Conservation (phyloP, 2,888 invertebrate species). For the Tuta absoluta region DNA sequence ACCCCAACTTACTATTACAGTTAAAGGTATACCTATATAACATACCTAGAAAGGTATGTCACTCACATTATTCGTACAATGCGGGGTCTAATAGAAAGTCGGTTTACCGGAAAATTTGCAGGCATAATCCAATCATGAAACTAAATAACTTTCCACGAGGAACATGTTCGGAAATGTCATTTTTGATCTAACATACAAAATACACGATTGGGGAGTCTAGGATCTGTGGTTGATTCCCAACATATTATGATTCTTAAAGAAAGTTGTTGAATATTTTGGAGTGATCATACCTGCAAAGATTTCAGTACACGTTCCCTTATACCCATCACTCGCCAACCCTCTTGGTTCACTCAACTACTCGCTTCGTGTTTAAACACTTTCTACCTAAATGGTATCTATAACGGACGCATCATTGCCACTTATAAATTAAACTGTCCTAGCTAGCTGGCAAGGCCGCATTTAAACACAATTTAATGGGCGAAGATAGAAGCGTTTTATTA, state of each 20-base stretch:
- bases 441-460: background rate
- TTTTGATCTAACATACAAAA: too few species aligned
- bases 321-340: too few species aligned
- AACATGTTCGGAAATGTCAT: too few species aligned
- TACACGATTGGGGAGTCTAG: too few species aligned
- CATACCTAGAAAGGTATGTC: too few species aligned
- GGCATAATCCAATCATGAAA: too few species aligned
- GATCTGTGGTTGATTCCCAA: too few species aligned
- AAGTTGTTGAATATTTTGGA: background rate
- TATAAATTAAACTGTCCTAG: background rate
- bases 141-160: too few species aligned
- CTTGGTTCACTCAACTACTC: background rate
- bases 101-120: too few species aligned
- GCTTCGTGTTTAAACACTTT: background rate
- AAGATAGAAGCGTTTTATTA: background rate
- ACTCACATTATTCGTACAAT: too few species aligned
- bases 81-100: too few species aligned
- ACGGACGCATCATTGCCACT: background rate
- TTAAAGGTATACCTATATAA: background rate
- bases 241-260: background rate
- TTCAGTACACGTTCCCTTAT: too few species aligned
- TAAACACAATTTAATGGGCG: background rate
- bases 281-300: background rate
- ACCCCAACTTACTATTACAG: background rate
- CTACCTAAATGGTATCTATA: background rate